phyloP scores from a whole-genome alignment of 2,888 invertebrate species.

The Heliconius hortense region DNA sequence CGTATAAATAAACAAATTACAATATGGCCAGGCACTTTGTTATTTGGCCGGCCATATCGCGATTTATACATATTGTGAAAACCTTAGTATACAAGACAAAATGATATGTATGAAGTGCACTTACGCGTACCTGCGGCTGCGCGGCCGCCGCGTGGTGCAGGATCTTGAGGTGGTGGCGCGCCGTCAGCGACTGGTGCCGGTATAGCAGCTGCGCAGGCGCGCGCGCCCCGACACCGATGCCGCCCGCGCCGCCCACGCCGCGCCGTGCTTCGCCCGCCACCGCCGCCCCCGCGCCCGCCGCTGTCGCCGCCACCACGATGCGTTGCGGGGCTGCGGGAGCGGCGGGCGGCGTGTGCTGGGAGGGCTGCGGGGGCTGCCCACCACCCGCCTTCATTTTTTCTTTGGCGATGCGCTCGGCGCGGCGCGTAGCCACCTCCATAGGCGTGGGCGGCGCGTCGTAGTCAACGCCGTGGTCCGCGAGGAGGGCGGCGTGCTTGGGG shows the following conservation, averaged over 20 bases:
- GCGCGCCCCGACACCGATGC: constrained; percentile 51
- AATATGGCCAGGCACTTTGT: too few relatives aligned
- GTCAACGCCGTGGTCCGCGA: constrained; percentile 92
- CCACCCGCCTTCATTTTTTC: constrained; percentile 86
- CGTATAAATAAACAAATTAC: too few relatives aligned
- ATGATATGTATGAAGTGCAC: not conserved
- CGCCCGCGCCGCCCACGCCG: constrained; percentile 56
- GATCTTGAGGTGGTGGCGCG: constrained; percentile 76
- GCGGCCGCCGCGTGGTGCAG: constrained; percentile 65
- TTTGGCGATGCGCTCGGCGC: constrained; percentile 92
- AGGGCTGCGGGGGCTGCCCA: constrained; percentile 64
- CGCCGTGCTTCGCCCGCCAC: constrained; percentile 57
- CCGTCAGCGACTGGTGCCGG: constrained; percentile 81
- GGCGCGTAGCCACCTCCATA: constrained; percentile 88
- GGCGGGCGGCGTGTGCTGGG: constrained; percentile 59
- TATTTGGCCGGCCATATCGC: too few relatives aligned
- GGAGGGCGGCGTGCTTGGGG: constrained; percentile 91
- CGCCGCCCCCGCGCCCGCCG: constrained; percentile 66
- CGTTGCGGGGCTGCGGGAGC: constrained; percentile 81
- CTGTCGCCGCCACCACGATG: constrained; percentile 66
- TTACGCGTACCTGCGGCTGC: constrained; percentile 50
- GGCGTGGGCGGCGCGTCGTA: constrained; percentile 93
- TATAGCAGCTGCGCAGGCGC: constrained; percentile 76
- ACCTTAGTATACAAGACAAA: too few relatives aligned
- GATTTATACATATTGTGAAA: too few relatives aligned